Base-by-base conservation (phyloP, 2,888 invertebrate genomes). In the Omphaloscelis lunosa region DNA sequence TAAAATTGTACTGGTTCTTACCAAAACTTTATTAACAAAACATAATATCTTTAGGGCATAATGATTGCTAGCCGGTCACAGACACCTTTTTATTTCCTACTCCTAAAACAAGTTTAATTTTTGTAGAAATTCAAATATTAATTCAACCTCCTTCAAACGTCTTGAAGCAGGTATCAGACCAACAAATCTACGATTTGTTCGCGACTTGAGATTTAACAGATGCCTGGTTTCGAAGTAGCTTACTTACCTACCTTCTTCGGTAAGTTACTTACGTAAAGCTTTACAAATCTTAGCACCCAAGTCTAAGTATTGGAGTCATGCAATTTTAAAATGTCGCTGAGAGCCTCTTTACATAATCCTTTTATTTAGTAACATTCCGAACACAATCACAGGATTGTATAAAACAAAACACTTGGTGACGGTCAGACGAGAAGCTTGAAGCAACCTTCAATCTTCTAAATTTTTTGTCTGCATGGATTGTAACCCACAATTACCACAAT, bases 261-360 rank as follows among this genome's bases (percentile, higher is more conserved):
- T 82, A 85, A 84, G 79, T 73, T 9, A 68, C 83, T 86, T 86
- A 83, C 58, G 75, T 65, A 83, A 81, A 86, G 79, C 78, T 83
- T 85, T 70, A 75, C 67, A 59, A 29, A 59, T 69, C 75, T 82
- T 70, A 75, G 51, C 58, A 34, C 23, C 65, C 61, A 78, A 72
- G 45, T 48, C 34, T 63, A 34, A 75, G 75, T 70, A 82, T 71
- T 45, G 63, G 41, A 45, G 76, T 80, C 76, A 65, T 72, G 61
- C 72, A 77, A 80, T 80, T 77, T 84, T 86, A 86, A 86, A 75
- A 79, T 61, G 45, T 70, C 53, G 4, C 61, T 48, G 62, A 74
- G 48, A 61, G 15, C 59, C 29, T 61, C 61, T 75, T 74, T 77
- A 39, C 72, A 59, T 73, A 76, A 75, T 73, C 39, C 48, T 48